A percentile compares a stretch with the other conserved stretches of the same genome.
Evolutionary conservation across 2,888 invertebrate genomes (phyloP).

Genomic region (Tiliacea citrago): DNA sequence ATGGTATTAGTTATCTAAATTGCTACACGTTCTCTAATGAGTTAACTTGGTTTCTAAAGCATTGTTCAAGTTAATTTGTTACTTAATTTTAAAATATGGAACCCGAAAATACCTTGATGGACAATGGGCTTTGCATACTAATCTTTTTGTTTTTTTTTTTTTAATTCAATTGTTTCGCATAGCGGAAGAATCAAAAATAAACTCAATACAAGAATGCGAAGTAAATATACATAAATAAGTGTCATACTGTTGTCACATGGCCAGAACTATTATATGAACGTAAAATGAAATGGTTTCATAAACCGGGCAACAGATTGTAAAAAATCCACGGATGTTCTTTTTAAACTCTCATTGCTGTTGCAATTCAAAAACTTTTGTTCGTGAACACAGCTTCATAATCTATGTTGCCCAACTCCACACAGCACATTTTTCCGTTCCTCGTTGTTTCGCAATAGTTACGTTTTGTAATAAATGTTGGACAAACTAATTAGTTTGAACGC

Average conservation of each 20-base stretch:
- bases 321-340: conserved; percentile 24
- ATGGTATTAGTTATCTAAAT: conserved; percentile 42
- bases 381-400: conserved; percentile 7
- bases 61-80: too few relatives aligned
- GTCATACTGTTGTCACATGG: too few relatives aligned
- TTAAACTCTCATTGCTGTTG: conserved; percentile 14
- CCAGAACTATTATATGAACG: background rate
- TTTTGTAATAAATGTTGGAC: conserved; percentile 37
- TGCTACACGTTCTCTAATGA: conserved; percentile 3
- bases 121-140: too few relatives aligned
- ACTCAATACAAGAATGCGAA: too few relatives aligned
- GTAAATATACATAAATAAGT: background rate
- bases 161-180: too few relatives aligned
- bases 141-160: too few relatives aligned
- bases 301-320: background rate
- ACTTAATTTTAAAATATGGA: too few relatives aligned
- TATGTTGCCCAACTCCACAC: conserved; percentile 19
- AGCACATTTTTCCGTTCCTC: conserved; percentile 35
- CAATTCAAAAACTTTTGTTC: conserved; percentile 39
- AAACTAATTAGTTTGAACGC: conserved; percentile 42
- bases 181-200: too few relatives aligned
- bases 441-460: conserved; percentile 32
- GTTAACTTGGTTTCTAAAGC: background rate
- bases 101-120: too few relatives aligned
- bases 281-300: conserved; percentile 13